Evolutionary conservation across 1,140 invertebrate species (phyloP).

Genomic region (Drosophila micromelanica): DNA sequence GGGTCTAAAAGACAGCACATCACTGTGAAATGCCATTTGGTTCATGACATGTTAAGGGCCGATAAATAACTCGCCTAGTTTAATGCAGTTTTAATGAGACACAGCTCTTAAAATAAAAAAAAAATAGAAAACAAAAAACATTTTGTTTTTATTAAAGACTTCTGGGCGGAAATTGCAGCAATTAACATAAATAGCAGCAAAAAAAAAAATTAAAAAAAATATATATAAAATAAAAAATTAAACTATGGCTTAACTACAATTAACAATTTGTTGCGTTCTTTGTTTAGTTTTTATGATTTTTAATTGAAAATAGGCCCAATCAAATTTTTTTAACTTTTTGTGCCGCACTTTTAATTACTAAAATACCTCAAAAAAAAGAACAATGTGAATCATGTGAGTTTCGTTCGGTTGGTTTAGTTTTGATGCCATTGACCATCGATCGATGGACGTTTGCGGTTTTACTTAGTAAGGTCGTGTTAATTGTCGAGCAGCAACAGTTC

Average conservation of each 20-base stretch:
- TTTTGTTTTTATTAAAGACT: conserved; percentile 21
- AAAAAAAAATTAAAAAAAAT: conserved; percentile 14
- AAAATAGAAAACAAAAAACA: conserved; percentile 34
- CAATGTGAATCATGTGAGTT: conserved; percentile 11
- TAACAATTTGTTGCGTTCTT: conserved; percentile 25
- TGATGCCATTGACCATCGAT: conserved; percentile 5
- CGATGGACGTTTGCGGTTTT: conserved; percentile 2
- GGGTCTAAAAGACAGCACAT: conserved; percentile 1
- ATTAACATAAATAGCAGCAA: conserved; percentile 60
- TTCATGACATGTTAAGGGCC: conserved; percentile 50
- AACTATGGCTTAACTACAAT: conserved; percentile 39
- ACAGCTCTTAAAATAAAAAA: conserved; percentile 23
- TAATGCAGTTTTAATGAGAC: conserved; percentile 62
- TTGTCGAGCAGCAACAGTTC: not conserved
- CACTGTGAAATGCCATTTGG: not conserved
- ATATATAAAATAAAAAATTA: conserved; percentile 8
- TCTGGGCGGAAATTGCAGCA: conserved; percentile 55
- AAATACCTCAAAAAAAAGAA: conserved; percentile 1
- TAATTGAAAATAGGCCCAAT: not conserved
- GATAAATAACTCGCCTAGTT: conserved; percentile 62
- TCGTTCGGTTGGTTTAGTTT: conserved; percentile 2
- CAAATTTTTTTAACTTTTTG: conserved; percentile 1
- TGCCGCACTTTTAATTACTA: not conserved
- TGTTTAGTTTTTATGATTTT: conserved; percentile 17
- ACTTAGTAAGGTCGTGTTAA: conserved; percentile 20